Conservation (phyloP, 2,797 vertebrate genomes). For the Anniella stebbinsi region DNA sequence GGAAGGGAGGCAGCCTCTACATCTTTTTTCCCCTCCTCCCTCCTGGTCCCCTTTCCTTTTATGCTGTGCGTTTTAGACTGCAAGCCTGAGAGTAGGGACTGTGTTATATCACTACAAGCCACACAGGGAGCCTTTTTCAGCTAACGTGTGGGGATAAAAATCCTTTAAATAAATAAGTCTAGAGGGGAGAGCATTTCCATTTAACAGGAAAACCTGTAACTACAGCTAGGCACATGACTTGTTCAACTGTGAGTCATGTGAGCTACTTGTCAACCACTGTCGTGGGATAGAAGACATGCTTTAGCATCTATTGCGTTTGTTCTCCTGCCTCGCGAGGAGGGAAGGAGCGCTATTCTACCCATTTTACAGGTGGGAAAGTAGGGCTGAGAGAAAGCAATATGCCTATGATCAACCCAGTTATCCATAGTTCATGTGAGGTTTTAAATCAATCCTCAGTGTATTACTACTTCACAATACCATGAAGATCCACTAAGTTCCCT, state of each 20-base stretch:
- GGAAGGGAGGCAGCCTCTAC: not conserved
- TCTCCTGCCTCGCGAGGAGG: not conserved
- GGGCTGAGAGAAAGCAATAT: not conserved
- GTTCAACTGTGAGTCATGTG: too few relatives aligned
- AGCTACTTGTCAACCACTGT: not conserved
- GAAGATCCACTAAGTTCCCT: not conserved
- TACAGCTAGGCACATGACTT: too few relatives aligned
- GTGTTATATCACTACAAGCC: not conserved
- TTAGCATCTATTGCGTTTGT: not conserved
- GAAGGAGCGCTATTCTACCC: too few relatives aligned
- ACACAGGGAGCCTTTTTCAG: not conserved
- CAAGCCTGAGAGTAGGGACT: not conserved
- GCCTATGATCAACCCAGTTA: not conserved
- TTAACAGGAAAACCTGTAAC: too few relatives aligned
- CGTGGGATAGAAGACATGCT: not conserved
- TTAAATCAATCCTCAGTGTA: not conserved
- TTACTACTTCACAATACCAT: not conserved
- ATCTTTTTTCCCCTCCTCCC: not conserved
- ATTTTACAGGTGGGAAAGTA: not conserved
- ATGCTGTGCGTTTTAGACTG: not conserved
- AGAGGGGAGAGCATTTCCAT: not conserved
- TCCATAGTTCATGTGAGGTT: not conserved
- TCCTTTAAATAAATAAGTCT: not conserved
- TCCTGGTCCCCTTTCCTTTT: too few relatives aligned
- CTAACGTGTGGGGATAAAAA: not conserved